These are phyloP conservation scores for Rhombomys opimus DNA, from an alignment of 2,113 vertebrate species.

Conservation along the genomic window DNA sequence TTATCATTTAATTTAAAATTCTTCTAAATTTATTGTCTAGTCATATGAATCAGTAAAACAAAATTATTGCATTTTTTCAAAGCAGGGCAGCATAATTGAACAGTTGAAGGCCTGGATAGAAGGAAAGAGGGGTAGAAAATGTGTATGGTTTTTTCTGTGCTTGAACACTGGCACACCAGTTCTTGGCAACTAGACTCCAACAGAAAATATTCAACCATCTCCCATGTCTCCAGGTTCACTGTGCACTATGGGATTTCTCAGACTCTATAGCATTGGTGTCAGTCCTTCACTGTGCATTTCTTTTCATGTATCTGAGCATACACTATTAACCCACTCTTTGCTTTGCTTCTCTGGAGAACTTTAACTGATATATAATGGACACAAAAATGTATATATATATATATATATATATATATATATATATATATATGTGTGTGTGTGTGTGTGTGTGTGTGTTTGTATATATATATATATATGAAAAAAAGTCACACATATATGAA, in stretches of 20 bases:
- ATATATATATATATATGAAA: too few species aligned
- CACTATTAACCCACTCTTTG: too few species aligned
- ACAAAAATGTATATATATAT: too few species aligned
- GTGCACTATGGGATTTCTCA: neutral
- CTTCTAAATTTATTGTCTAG: neutral
- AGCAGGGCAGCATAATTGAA: neutral
- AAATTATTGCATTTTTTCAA: neutral
- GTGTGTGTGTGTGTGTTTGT: too few species aligned
- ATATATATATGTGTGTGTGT: too few species aligned
- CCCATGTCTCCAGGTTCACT: neutral
- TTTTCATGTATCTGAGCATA: neutral
- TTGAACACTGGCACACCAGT: neutral
- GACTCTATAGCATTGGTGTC: neutral
- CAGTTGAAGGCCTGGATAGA: neutral
- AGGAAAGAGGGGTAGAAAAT: neutral
- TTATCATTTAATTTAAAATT: constrained; percentile 29
- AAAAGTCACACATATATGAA: too few species aligned
- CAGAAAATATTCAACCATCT: neutral
- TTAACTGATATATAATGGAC: neutral
- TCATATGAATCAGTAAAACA: neutral
- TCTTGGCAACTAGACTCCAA: neutral
- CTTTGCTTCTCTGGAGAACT: neutral
- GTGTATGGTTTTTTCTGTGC: neutral
- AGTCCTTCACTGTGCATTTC: neutral
- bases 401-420: too few species aligned